Evolutionary conservation across 1,140 invertebrate genomes (phyloP), one percentile per base, ranked within the genome.

Genomic region (Parasteatoda tepidariorum): DNA sequence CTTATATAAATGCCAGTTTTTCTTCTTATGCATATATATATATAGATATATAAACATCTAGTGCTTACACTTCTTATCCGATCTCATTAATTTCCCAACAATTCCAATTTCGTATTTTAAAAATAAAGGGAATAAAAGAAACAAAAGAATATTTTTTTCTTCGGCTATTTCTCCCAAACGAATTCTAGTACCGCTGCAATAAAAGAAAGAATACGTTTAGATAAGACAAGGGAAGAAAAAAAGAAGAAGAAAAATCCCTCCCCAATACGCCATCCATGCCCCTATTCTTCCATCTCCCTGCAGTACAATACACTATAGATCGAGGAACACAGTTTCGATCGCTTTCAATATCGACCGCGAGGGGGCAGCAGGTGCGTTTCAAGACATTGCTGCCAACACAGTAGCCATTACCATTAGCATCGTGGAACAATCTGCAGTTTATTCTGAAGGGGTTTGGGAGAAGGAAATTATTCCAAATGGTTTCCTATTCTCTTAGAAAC

Each of bases 391-490:
- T 66, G 62, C 75, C 38, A 64, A 30, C 15, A 24, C n/a, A 26
- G 18, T 28, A 33, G 75, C 62, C 62, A 78, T 78, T 78, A 67
- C 62, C 62, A 67, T 78, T 78, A 78, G 62, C 34, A 54, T 78
- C 55, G 59, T 61, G 38, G 73, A 61, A 75, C 73, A 75, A 75
- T 75, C 73, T 59, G 73, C 59, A 33, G 70, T 73, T 73, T 73
- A 73, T 75, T 75, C 73, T 75, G 73, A 61, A 75, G 59, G 59
- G 73, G 73, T 54, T 61, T 33, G 73, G 33, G 33, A 34, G 28
- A 66, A 66, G 62, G 31, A 73, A 61, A 75, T 75, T 75, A 75
- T 75, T 75, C 73, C 73, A 75, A 75, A 75, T 75, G 73, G 73
- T 33, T n/a, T 73, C 70, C 38, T 48, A 48, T 48, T 48, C 38